phyloP scores from a whole-genome alignment of 2,113 vertebrate genomes.

The Rhombomys opimus region DNA sequence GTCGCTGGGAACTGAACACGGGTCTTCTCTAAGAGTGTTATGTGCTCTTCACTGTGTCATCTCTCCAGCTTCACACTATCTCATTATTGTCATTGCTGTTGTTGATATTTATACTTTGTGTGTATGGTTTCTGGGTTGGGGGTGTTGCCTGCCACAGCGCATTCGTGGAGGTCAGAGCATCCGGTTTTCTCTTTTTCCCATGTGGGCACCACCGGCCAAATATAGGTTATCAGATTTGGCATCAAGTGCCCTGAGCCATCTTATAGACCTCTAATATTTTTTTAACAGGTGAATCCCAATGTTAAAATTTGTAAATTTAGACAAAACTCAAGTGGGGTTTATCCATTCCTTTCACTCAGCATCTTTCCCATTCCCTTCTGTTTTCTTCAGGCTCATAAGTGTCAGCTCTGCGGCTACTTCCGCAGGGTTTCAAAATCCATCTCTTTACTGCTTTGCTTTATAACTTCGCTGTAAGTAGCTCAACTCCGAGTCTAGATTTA shows the following conservation, averaged over 20 bases:
- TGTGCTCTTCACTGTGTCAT: neutral
- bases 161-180: too few species aligned
- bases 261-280: neutral
- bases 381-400: neutral
- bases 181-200: neutral
- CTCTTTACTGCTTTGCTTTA: neutral
- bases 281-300: neutral
- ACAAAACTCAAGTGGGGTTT: neutral
- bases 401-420: neutral
- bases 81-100: neutral
- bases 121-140: neutral
- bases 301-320: slow-evolving; percentile 19
- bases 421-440: neutral
- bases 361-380: neutral
- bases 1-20: neutral
- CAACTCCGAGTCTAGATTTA: neutral
- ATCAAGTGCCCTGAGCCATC: neutral
- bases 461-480: neutral
- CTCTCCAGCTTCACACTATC: neutral
- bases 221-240: neutral
- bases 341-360: neutral
- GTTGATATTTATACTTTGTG: neutral
- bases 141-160: neutral
- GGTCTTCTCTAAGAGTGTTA: neutral
- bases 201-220: too few species aligned